phyloP scores from a whole-genome alignment of 2,888 invertebrate genomes.

The Harmothoe impar region DNA sequence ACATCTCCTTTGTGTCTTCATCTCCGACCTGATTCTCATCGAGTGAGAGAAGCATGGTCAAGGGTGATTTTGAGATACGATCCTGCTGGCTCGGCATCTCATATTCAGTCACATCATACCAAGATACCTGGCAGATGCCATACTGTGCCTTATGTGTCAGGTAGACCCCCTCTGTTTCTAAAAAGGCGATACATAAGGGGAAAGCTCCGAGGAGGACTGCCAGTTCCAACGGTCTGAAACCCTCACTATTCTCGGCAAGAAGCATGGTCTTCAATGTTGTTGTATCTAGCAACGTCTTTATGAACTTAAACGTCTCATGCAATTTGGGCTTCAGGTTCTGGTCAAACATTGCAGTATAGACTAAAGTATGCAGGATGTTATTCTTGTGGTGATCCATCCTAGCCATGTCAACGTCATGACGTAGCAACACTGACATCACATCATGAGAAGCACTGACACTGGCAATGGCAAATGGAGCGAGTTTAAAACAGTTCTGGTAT shows the following conservation, averaged over 20 bases:
- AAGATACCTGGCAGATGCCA: neutral
- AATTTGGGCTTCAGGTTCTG: neutral
- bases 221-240: neutral
- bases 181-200: neutral
- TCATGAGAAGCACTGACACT: neutral
- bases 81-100: neutral
- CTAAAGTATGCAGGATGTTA: neutral
- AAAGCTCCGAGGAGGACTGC: neutral
- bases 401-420: neutral
- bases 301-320: neutral
- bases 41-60: neutral
- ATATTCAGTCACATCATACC: constrained; percentile 11
- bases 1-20: neutral
- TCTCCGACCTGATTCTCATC: neutral
- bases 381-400: neutral
- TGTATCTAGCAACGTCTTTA: neutral
- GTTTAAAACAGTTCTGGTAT: neutral
- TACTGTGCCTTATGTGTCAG: neutral
- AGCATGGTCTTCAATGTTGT: neutral
- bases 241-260: neutral
- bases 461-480: neutral
- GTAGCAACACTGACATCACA: neutral
- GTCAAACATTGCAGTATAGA: neutral
- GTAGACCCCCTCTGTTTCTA: neutral
- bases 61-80: neutral